These are phyloP conservation scores for Macquaria ambigua DNA, from an alignment of 2,113 vertebrate genomes.

Conservation along the genomic window DNA sequence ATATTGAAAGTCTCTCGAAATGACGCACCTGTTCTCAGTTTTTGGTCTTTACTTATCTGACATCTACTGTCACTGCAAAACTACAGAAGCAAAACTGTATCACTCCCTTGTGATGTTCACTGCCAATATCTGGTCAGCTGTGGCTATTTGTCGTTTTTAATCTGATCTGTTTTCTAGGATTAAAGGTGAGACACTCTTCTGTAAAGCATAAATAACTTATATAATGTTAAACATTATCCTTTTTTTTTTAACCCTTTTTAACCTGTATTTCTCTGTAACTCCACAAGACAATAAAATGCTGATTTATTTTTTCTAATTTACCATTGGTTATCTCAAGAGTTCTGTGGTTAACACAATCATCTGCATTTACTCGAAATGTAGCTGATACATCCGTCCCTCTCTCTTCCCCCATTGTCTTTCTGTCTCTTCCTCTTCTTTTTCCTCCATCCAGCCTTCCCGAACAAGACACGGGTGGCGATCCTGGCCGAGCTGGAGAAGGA, in stretches of 20 bases:
- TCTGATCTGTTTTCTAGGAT: too few species aligned
- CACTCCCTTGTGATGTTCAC: too few species aligned
- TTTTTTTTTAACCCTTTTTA: background rate
- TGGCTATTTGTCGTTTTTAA: too few species aligned
- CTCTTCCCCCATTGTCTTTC: background rate
- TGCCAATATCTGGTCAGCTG: too few species aligned
- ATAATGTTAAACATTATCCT: background rate
- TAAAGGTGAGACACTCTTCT: background rate
- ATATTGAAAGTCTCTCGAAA: too few species aligned
- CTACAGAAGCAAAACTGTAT: too few species aligned
- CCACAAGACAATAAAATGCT: background rate
- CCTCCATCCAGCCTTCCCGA: constrained; percentile 88
- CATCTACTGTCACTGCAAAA: too few species aligned
- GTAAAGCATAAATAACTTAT: background rate
- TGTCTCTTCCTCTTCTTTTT: background rate
- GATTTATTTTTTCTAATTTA: background rate
- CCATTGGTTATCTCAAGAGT: background rate
- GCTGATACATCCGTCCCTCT: background rate
- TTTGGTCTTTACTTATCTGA: too few species aligned
- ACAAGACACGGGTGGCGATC: constrained; percentile 95
- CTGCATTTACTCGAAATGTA: background rate
- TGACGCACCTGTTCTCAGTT: too few species aligned
- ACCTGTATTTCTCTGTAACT: background rate
- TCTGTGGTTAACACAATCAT: background rate
- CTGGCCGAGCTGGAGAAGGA: constrained; percentile 96